A percentile compares a stretch with the other conserved stretches of the same genome.
Conservation (phyloP, 2,113 vertebrate species). For the Asarcornis scutulata region DNA sequence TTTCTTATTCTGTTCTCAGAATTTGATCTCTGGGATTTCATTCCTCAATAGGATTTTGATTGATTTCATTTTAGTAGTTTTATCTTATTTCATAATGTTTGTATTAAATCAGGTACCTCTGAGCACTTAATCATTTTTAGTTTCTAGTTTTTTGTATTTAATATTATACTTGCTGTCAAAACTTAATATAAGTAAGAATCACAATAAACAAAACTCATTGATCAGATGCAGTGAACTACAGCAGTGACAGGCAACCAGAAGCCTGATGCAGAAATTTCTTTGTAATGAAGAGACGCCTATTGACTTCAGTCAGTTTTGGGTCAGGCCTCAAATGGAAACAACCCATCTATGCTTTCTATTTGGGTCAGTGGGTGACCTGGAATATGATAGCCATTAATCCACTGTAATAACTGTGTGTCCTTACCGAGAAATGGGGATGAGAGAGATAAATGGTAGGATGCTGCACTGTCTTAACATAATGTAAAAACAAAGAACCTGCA, state of each 20-base stretch:
- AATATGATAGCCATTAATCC: constrained; percentile 25
- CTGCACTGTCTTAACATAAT: accelerated
- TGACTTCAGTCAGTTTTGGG: background rate
- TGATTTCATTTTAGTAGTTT: constrained; percentile 53
- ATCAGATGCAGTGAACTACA: background rate
- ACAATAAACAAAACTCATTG: constrained; percentile 12
- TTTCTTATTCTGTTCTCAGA: background rate
- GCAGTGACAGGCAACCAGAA: background rate
- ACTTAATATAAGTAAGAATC: constrained; percentile 13
- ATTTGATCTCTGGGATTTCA: background rate
- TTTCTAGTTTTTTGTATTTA: constrained; percentile 8
- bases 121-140: constrained; percentile 29
- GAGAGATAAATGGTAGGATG: background rate
- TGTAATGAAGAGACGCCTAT: background rate
- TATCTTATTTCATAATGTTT: constrained; percentile 43
- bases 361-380: background rate
- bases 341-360: background rate
- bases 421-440: background rate
- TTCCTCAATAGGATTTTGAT: constrained; percentile 38
- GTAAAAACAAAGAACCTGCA: background rate
- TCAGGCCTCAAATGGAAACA: background rate
- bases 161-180: constrained; percentile 28
- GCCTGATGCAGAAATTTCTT: background rate
- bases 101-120: constrained; percentile 40
- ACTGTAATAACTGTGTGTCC: background rate